phyloP scores from a whole-genome alignment of 2,888 invertebrate species.

The Pachycephus smyrnensis region DNA sequence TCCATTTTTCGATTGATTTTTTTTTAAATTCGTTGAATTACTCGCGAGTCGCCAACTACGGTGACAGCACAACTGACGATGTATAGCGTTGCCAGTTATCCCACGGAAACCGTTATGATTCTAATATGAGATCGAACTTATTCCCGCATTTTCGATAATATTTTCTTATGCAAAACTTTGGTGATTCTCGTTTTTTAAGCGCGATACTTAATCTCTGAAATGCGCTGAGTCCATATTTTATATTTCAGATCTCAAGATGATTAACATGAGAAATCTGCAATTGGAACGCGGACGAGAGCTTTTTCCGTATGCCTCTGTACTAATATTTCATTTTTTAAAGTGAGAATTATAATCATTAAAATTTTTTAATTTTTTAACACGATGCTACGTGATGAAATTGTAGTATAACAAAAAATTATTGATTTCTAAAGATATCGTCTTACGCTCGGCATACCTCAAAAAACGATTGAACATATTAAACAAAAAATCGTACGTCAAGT shows the following conservation, averaged over 20 bases:
- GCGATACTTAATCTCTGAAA: not conserved
- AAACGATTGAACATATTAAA: too few relatives aligned
- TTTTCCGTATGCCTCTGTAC: not conserved
- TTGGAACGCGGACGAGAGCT: not conserved
- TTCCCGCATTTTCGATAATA: not conserved
- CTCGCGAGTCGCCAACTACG: not conserved
- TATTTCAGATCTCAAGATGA: not conserved
- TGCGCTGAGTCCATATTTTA: not conserved
- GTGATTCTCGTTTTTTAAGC: not conserved
- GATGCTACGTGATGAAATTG: not conserved
- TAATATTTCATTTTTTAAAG: not conserved
- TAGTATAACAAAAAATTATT: not conserved
- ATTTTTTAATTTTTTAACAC: not conserved
- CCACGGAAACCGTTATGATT: not conserved
- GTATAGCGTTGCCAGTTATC: not conserved
- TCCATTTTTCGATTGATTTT: too few relatives aligned
- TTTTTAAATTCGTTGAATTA: not conserved
- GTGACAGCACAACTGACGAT: not conserved
- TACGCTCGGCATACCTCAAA: not conserved
- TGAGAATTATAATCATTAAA: not conserved
- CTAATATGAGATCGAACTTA: not conserved
- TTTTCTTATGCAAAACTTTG: not conserved
- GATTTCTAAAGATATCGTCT: not conserved
- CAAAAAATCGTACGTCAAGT: too few relatives aligned
- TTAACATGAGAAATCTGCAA: not conserved